A percentile compares a stretch with the other conserved stretches of the same genome.
These are phyloP conservation scores for Dichetophora obliterata DNA, from an alignment of 2,888 invertebrate genomes.

Conservation along the genomic window DNA sequence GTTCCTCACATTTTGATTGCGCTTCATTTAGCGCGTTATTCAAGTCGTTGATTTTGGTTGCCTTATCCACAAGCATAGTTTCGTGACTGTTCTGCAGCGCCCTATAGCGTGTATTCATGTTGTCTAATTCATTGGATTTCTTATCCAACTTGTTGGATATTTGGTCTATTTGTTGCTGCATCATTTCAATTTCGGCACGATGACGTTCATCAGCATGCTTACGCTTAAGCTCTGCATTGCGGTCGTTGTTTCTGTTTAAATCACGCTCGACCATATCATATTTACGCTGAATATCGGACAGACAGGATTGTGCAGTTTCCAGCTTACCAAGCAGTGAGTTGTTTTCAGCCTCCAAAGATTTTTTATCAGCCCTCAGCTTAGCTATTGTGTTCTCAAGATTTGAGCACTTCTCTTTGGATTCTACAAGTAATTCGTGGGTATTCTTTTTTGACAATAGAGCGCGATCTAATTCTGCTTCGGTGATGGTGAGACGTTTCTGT, in stretches of 20 bases:
- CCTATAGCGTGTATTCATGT: slow-evolving; percentile 72
- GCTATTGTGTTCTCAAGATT: slow-evolving; percentile 62
- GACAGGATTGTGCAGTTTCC: slow-evolving; percentile 71
- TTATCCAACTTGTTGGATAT: slow-evolving; percentile 68
- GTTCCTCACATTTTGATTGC: slow-evolving; percentile 71
- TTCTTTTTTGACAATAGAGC: slow-evolving; percentile 74
- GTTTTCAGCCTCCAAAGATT: slow-evolving; percentile 67
- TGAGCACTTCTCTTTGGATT: slow-evolving; percentile 66
- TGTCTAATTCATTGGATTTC: slow-evolving; percentile 72
- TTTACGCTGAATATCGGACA: slow-evolving; percentile 71
- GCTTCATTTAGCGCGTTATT: slow-evolving; percentile 74
- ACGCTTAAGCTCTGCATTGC: slow-evolving; percentile 63
- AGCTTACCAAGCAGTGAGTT: slow-evolving; percentile 73
- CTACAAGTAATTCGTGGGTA: slow-evolving; percentile 76
- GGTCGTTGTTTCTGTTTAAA: slow-evolving; percentile 61
- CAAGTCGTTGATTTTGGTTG: slow-evolving; percentile 75
- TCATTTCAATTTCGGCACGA: slow-evolving; percentile 69
- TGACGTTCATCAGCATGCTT: slow-evolving; percentile 71
- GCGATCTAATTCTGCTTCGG: slow-evolving; percentile 75
- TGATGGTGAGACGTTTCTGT: slow-evolving; percentile 73
- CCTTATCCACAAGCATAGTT: slow-evolving; percentile 75
- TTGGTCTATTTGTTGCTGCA: slow-evolving; percentile 71
- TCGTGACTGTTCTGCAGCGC: slow-evolving; percentile 76
- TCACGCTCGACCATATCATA: slow-evolving; percentile 67
- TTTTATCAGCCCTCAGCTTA: slow-evolving; percentile 68